These are phyloP conservation scores for Seira musarum DNA, from an alignment of 2,888 invertebrate species.

Conservation along the genomic window DNA sequence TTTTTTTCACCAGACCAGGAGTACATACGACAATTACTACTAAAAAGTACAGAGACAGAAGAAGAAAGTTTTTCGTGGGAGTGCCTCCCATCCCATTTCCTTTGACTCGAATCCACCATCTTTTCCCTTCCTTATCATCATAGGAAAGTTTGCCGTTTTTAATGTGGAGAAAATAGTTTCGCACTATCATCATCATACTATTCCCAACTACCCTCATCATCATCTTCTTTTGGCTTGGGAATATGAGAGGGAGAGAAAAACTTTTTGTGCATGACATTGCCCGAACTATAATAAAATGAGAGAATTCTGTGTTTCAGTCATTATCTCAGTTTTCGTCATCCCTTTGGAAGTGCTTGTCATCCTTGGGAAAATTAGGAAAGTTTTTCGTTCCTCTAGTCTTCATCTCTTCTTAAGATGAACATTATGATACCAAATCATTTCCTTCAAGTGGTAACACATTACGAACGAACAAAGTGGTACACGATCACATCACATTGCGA, in stretches of 20 bases:
- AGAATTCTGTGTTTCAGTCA: slow-evolving; percentile 11
- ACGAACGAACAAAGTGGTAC: not conserved
- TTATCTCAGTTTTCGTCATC: slow-evolving; percentile 17
- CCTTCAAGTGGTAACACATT: not conserved
- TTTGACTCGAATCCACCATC: not conserved
- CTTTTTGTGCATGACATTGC: slow-evolving; percentile 8
- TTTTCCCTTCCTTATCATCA: too few species aligned
- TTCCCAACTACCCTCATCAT: too few species aligned
- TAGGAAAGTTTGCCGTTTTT: not conserved
- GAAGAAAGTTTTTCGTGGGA: not conserved
- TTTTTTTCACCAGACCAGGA: too few species aligned
- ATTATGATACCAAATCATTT: slow-evolving; percentile 21
- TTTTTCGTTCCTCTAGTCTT: too few species aligned
- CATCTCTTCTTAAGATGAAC: slow-evolving; percentile 13
- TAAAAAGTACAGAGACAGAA: too few species aligned
- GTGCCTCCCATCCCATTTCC: slow-evolving; percentile 5
- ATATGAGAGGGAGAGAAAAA: not conserved
- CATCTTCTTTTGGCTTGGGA: not conserved
- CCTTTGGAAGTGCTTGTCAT: slow-evolving; percentile 12
- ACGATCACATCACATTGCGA: not conserved
- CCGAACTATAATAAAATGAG: slow-evolving; percentile 5
- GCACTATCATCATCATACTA: not conserved
- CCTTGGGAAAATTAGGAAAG: slow-evolving; percentile 17
- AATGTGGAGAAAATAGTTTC: slow-evolving; percentile 15
- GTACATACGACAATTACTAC: not conserved